Evolutionary conservation across 2,888 invertebrate genomes (phyloP), one percentile per base, ranked within the genome.

Genomic region (Zelleria hepariella): DNA sequence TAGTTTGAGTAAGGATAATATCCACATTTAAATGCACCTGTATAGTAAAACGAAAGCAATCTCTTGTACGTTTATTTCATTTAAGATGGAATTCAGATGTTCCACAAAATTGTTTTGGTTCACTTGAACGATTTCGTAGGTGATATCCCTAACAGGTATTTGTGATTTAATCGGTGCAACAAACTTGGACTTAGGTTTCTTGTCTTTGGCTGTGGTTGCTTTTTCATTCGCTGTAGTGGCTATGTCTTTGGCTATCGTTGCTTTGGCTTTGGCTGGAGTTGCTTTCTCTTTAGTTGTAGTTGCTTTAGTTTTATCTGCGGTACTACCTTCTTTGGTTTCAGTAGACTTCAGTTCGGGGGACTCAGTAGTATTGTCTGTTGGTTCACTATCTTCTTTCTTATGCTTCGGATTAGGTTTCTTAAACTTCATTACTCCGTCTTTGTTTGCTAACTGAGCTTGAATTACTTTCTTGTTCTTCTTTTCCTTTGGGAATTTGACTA

Each of bases 381-480:
- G 56, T 27, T 49, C 59, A 27, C 58, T 57, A 25, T 58, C 61
- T 59, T 55, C 62, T 48, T 60, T 49, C 7, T 58, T 62, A 10
- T 60, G 82, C 62, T 77, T 83, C 23, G 64, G 63, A 62, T 58
- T 62, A 10, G 60, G 82, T 61, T 77, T 83, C 23, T 65, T 63
- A 62, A 71, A 87, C 65, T 86, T 87, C 86, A 87, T 85, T 25
- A 79, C 63, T 1, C 86, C 86, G 61, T 70, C 76, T 68, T 78
- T 83, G 60, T 87, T 86, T 2, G 75, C 71, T 57, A 87, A 65
- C 63, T 74, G 74, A 2, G 86, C 66, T 72, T 87, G 87, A 18
- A 86, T 62, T 4, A 70, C 20, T 67, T 75, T 82, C 55, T 74
- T 76, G 1, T 3, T n/a, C 59, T 65, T n/a, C 48, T 42, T 53